Percentiles rank a stretch among this genome's conserved stretches.
Conservation (phyloP, 2,888 invertebrate genomes). For the Physocephala rufipes region DNA sequence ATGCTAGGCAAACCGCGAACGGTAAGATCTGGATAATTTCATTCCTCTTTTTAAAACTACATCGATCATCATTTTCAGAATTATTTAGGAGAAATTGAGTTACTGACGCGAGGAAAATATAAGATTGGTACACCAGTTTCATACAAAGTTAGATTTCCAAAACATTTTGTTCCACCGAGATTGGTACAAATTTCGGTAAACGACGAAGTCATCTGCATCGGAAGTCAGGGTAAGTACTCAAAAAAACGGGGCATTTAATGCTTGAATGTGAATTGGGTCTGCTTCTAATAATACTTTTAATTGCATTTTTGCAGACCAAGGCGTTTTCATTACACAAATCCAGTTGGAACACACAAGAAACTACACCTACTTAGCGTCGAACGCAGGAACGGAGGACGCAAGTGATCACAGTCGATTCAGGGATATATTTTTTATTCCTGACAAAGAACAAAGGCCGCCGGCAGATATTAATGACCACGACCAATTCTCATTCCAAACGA, state of each 20-base stretch:
- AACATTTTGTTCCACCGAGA: constrained; percentile 69
- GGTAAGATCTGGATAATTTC: constrained; percentile 49
- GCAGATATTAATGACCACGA: constrained; percentile 45
- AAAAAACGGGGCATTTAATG: background rate
- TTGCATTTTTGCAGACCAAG: constrained; percentile 53
- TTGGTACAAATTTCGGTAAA: constrained; percentile 71
- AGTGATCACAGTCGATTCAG: constrained; percentile 3
- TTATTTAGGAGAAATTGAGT: constrained; percentile 70
- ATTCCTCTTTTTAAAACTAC: background rate
- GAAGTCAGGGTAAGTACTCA: constrained; percentile 68
- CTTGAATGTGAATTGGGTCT: background rate
- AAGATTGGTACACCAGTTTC: constrained; percentile 61
- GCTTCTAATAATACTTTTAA: background rate
- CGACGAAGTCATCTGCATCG: constrained; percentile 70
- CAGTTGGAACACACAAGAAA: constrained; percentile 63
- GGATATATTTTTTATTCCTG: constrained; percentile 35
- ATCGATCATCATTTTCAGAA: constrained; percentile 64
- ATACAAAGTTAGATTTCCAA: constrained; percentile 72
- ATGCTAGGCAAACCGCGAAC: constrained; percentile 61
- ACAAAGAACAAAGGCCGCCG: constrained; percentile 49
- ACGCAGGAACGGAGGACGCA: background rate
- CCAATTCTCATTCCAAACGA: constrained; percentile 34
- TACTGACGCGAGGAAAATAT: constrained; percentile 65
- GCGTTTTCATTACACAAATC: constrained; percentile 61
- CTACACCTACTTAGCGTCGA: constrained; percentile 53